phyloP scores from a whole-genome alignment of 2,113 vertebrate genomes.

The Caranx ignobilis region DNA sequence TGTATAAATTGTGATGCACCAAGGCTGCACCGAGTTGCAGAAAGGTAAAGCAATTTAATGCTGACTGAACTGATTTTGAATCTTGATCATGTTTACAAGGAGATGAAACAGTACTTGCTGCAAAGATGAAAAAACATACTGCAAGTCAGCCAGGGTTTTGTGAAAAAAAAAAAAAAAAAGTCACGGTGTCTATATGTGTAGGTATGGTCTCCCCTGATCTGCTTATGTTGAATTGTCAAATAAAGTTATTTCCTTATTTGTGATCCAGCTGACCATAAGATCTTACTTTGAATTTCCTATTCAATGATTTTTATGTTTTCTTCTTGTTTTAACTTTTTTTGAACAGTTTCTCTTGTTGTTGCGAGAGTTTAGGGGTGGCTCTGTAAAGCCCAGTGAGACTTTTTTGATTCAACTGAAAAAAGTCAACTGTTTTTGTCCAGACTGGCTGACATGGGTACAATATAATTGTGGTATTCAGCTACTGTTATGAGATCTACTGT shows the following conservation, averaged over 20 bases:
- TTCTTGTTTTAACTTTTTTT: neutral
- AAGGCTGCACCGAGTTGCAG: neutral
- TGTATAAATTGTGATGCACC: neutral
- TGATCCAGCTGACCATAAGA: neutral
- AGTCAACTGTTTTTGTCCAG: neutral
- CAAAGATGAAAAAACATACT: neutral
- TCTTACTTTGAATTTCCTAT: neutral
- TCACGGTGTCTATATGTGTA: neutral
- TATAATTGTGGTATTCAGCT: neutral
- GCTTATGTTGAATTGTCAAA: neutral
- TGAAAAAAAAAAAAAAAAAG: no score
- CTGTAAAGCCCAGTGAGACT: neutral
- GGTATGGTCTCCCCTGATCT: neutral
- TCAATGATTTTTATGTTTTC: neutral
- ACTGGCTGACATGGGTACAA: neutral
- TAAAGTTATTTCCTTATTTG: neutral
- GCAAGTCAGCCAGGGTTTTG: neutral
- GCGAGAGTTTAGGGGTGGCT: neutral
- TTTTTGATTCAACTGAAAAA: neutral
- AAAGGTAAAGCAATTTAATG: neutral
- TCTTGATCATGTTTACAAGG: neutral
- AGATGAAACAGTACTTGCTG: neutral
- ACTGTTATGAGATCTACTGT: no score
- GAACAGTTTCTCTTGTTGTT: neutral
- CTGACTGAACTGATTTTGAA: constrained; percentile 8